These are phyloP conservation scores for Hepsetus odoe DNA, from an alignment of 2,113 vertebrate species.

Conservation along the genomic window DNA sequence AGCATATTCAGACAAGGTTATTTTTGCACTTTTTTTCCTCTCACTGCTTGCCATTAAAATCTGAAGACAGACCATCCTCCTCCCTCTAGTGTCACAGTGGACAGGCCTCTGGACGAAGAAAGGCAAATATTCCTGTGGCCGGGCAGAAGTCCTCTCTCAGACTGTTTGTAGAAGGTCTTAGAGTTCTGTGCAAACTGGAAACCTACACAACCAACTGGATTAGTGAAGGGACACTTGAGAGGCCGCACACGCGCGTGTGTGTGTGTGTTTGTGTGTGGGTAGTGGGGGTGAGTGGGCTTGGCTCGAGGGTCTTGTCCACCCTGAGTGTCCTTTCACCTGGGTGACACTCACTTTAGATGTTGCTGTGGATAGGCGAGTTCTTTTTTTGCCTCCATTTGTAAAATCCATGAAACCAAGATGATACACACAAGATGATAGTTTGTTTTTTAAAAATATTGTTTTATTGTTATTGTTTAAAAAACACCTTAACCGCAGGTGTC, in stretches of 20 bases:
- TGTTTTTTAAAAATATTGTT: neutral
- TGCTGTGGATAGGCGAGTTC: conserved; percentile 55
- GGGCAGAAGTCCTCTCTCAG: conserved; percentile 69
- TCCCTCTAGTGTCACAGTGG: conserved; percentile 32
- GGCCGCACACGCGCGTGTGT: conserved; percentile 62
- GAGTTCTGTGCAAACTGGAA: conserved; percentile 69
- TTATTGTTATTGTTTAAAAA: too few species aligned
- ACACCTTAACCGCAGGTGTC: neutral
- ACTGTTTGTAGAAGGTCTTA: conserved; percentile 80
- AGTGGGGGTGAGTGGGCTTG: conserved; percentile 45
- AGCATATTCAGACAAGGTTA: conserved; percentile 53
- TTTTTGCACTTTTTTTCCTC: conserved; percentile 50
- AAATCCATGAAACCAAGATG: conserved; percentile 2
- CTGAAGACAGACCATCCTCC: conserved; percentile 54
- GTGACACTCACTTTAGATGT: conserved; percentile 75
- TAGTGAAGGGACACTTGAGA: conserved; percentile 69
- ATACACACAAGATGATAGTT: too few species aligned
- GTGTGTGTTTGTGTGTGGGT: conserved; percentile 63
- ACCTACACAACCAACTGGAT: conserved; percentile 72
- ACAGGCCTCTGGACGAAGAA: conserved; percentile 56
- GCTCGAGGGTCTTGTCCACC: conserved; percentile 73
- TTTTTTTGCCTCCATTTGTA: neutral
- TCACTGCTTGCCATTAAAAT: conserved; percentile 54
- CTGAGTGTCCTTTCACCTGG: conserved; percentile 72
- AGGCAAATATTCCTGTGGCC: conserved; percentile 67